Conservation (phyloP, 2,797 vertebrate genomes). For the Eulemur rubriventer region DNA sequence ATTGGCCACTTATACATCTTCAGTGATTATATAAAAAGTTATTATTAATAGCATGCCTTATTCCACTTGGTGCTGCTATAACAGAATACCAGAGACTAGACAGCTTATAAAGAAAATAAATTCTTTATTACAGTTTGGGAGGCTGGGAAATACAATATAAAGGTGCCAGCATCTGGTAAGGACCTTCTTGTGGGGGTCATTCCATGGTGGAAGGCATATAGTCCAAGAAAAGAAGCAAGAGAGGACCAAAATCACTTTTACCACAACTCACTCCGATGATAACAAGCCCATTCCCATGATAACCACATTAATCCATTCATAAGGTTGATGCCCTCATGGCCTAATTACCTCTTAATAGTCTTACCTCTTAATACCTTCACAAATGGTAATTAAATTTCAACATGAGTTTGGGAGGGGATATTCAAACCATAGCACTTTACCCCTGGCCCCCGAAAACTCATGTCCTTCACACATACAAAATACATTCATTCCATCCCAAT, state of each 20-base stretch:
- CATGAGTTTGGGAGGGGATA: background rate
- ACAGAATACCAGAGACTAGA: too few species aligned
- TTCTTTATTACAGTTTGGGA: background rate
- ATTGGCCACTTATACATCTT: background rate
- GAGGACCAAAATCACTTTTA: background rate
- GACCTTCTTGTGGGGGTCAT: background rate
- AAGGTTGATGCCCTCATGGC: background rate
- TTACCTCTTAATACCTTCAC: too few species aligned
- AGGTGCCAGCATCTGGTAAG: background rate
- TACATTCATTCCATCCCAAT: background rate
- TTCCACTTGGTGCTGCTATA: background rate
- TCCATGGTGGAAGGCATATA: background rate
- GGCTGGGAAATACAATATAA: background rate
- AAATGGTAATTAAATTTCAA: background rate
- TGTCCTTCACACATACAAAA: background rate
- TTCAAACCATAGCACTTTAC: background rate
- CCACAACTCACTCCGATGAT: background rate
- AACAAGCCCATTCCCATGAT: background rate
- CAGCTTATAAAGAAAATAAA: background rate
- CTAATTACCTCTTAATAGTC: background rate
- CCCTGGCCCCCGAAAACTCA: background rate
- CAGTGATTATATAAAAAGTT: background rate
- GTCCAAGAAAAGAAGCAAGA: background rate
- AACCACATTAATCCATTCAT: background rate
- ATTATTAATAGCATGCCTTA: background rate